A percentile compares a stretch with the other conserved stretches of the same genome.
These are phyloP conservation scores for Pogoniulus pusillus DNA, from an alignment of 2,797 vertebrate genomes.

Conservation along the genomic window DNA sequence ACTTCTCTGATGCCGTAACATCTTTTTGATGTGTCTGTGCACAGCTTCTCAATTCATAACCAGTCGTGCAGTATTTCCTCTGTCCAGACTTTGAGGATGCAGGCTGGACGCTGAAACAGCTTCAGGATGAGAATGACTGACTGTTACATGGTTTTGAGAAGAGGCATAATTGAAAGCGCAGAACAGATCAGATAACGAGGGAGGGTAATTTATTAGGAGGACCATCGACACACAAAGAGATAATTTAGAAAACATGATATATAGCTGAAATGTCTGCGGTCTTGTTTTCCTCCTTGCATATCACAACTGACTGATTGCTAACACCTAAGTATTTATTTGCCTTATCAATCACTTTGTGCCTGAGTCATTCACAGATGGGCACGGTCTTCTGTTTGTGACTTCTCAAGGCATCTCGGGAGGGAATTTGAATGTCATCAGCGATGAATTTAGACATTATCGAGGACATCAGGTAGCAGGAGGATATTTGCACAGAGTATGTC, in stretches of 20 bases:
- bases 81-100: background rate
- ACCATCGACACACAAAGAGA: background rate
- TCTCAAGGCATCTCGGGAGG: conserved; percentile 45
- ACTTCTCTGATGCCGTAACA: background rate
- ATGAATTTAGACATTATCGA: conserved; percentile 27
- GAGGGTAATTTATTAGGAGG: background rate
- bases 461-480: conserved; percentile 28
- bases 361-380: conserved; percentile 54
- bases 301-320: conserved; percentile 56
- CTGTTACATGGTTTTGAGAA: background rate
- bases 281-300: conserved; percentile 25
- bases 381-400: conserved; percentile 50
- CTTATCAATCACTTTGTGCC: conserved; percentile 60
- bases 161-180: background rate
- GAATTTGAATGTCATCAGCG: conserved; percentile 55
- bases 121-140: background rate
- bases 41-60: background rate
- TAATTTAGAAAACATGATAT: conserved; percentile 14
- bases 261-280: background rate
- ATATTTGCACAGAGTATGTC: conserved; percentile 21
- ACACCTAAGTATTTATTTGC: conserved; percentile 48
- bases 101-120: background rate
- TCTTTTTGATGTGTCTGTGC: background rate
- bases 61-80: background rate
- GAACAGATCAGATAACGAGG: background rate